Evolutionary conservation across 2,797 vertebrate genomes (phyloP).

Genomic region (Pseudochromis fuscus): DNA sequence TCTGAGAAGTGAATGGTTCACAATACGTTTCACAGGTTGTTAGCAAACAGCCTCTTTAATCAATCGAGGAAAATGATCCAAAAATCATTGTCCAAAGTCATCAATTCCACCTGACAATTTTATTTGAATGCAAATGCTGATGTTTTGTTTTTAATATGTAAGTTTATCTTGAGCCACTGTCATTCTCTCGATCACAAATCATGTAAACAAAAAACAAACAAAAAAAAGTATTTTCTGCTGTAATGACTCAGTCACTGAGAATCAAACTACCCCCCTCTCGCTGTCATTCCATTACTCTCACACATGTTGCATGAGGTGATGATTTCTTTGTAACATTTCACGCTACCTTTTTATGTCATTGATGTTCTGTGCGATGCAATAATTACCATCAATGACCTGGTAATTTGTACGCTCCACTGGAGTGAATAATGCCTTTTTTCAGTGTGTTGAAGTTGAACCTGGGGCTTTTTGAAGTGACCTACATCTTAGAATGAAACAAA

Average conservation of each 20-base stretch:
- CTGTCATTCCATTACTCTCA: slow-evolving; percentile 16
- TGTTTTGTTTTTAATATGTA: slow-evolving; percentile 27
- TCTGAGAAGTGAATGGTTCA: slow-evolving; percentile 60
- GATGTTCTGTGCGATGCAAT: slow-evolving; percentile 53
- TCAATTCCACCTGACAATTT: slow-evolving; percentile 32
- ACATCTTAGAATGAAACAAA: not conserved
- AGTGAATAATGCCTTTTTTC: slow-evolving; percentile 69
- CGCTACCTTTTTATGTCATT: slow-evolving; percentile 7
- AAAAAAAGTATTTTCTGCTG: slow-evolving; percentile 9
- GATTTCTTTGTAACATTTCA: slow-evolving; percentile 27
- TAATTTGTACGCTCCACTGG: slow-evolving; percentile 37
- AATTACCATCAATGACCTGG: slow-evolving; percentile 56
- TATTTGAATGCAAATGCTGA: slow-evolving; percentile 51
- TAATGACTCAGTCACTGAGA: slow-evolving; percentile 28
- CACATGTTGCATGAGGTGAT: slow-evolving; percentile 17
- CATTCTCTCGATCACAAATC: slow-evolving; percentile 37
- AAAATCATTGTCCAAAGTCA: slow-evolving; percentile 27
- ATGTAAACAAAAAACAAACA: slow-evolving; percentile 11
- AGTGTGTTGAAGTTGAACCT: slow-evolving; percentile 43
- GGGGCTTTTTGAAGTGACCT: slow-evolving; percentile 53
- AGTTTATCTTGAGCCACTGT: slow-evolving; percentile 39
- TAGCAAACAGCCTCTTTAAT: slow-evolving; percentile 42
- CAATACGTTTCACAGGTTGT: slow-evolving; percentile 56
- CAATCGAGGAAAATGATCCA: slow-evolving; percentile 38
- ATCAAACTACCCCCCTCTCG: slow-evolving; percentile 8